Conservation (phyloP, 92 coral and sea anemone species). For the Epizoanthus rinbou region DNA sequence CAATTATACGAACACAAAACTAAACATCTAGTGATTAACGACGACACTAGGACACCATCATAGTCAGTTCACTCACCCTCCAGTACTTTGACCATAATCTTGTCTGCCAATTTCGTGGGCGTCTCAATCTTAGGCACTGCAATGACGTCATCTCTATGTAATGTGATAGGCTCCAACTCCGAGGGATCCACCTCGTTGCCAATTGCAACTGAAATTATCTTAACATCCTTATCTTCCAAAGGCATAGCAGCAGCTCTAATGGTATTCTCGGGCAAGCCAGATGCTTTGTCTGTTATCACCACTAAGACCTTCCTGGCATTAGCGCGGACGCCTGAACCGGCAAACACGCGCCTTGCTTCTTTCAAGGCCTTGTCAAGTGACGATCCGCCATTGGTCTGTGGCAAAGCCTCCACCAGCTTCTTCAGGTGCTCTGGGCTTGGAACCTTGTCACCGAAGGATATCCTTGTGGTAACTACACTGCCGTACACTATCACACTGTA, state of each 20-base stretch:
- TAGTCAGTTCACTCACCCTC: constrained; percentile 52
- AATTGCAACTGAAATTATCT: constrained; percentile 77
- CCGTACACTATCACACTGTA: constrained; percentile 52
- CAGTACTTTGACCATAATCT: constrained; percentile 59
- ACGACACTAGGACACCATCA: background rate
- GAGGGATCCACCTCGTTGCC: constrained; percentile 65
- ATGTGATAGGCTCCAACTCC: constrained; percentile 55
- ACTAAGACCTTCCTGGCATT: constrained; percentile 65
- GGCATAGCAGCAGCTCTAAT: constrained; percentile 46
- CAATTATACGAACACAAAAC: no score
- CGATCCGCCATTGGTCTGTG: background rate
- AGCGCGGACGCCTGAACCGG: constrained; percentile 40
- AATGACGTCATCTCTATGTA: constrained; percentile 56
- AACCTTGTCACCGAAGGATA: background rate
- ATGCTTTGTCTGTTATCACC: constrained; percentile 75
- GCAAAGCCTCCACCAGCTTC: constrained; percentile 16
- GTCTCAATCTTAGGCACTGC: constrained; percentile 45
- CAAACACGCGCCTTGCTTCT: constrained; percentile 14
- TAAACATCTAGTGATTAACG: no score
- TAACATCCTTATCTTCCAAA: constrained; percentile 64
- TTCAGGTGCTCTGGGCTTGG: constrained; percentile 6
- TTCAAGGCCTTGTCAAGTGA: constrained; percentile 23
- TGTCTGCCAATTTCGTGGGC: constrained; percentile 48
- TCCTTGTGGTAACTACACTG: constrained; percentile 17
- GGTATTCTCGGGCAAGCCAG: constrained; percentile 52